Evolutionary conservation across 2,113 vertebrate species (phyloP), one percentile per base, ranked within the genome.

Genomic region (Gavialis gangeticus): DNA sequence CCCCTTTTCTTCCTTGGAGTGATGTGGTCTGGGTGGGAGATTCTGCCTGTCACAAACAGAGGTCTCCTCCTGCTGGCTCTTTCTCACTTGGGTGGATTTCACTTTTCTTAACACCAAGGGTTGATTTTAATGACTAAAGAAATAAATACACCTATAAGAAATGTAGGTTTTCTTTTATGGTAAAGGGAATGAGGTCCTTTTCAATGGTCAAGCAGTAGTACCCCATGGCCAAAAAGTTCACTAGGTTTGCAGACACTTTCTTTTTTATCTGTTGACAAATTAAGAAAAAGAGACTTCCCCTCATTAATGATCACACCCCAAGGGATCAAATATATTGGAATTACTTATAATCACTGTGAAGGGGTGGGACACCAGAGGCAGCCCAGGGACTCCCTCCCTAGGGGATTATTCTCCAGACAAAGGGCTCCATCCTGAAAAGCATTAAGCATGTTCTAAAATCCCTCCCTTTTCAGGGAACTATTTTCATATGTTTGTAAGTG

Each of bases 271-370:
- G 71, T 58, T 71, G 57, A 27, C 30, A 34, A 21, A 28, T 5
- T 12, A 19, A 58, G 82, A 63, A 24, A 12, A 13, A 22, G 16
- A 22, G 27, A 67, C 30, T 7, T 67, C 15, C 16, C 4, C 10
- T 21, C 3, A 2, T 1, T 46, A 37, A 28, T 55, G 56, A 4
- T 27, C 30, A 1, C 16, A 30, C 13, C 28, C 16, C 0, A 0
- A 16, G 57, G 1, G 54, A 24, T 12, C 86, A 9, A 1, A 24
- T 37, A 21, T 60, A 67, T n/a, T 67, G 34, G 66, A 69, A 69
- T 30, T 69, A 69, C n/a, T 69, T 28, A 69, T 34, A 69, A 69
- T 30, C 66, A 34, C 66, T 21, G 16, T 19, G 18, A 34, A 8
- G n/a, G 18, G 5, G 66, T 28, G 66, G 21, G 66, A 21, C 18